A percentile compares a stretch with the other conserved stretches of the same genome.
Evolutionary conservation across 2,113 vertebrate species (phyloP).

Genomic region (Tonatia bakeri): DNA sequence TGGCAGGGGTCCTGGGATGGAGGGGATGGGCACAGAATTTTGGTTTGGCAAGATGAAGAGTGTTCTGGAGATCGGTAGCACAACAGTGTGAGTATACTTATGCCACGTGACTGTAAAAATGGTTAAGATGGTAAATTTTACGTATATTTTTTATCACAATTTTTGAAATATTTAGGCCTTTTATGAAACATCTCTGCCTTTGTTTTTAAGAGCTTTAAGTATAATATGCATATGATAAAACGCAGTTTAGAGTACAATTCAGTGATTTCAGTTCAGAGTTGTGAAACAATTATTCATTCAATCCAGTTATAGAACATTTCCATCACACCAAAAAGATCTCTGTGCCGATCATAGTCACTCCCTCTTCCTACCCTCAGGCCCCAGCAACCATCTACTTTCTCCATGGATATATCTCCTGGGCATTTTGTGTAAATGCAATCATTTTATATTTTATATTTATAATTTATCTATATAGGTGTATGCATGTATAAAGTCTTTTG

Average conservation of each 20-base stretch:
- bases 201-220: neutral
- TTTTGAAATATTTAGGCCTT: neutral
- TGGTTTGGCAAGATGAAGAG: neutral
- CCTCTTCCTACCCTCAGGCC: neutral
- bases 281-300: neutral
- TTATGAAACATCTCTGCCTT: constrained; percentile 26
- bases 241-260: neutral
- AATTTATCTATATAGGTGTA: neutral
- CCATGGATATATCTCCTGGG: neutral
- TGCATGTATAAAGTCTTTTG: neutral
- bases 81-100: neutral
- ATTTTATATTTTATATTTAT: neutral
- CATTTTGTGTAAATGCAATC: neutral
- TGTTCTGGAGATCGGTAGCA: neutral
- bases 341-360: neutral
- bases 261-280: neutral
- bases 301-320: neutral
- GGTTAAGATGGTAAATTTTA: neutral
- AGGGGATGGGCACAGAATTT: neutral
- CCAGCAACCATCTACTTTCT: neutral
- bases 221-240: neutral
- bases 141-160: neutral
- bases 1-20: neutral
- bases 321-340: neutral
- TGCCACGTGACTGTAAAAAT: neutral